phyloP scores from a whole-genome alignment of 2,888 invertebrate genomes.

The Pherbina coryleti region DNA sequence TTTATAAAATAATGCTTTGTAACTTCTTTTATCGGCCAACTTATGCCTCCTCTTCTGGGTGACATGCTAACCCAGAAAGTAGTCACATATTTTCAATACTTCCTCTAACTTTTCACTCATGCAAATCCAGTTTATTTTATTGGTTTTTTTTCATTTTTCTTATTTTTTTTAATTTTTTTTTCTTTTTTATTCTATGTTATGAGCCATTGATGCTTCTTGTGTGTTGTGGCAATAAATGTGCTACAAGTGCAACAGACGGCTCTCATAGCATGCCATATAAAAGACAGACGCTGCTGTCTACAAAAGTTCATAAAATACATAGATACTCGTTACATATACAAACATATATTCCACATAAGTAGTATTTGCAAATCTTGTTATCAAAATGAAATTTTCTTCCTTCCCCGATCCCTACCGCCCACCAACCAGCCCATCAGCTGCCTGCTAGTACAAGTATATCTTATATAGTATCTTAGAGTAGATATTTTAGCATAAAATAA shows the following conservation, averaged over 20 bases:
- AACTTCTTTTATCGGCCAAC: not conserved
- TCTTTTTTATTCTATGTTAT: not conserved
- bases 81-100: not conserved
- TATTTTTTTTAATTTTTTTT: not conserved
- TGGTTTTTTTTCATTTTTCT: not conserved
- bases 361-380: slow-evolving; percentile 45
- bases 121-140: slow-evolving; percentile 10
- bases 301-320: slow-evolving; percentile 11
- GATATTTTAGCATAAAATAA: slow-evolving; percentile 22
- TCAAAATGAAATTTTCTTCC: slow-evolving; percentile 46
- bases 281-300: not conserved
- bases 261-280: not conserved
- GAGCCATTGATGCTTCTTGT: not conserved
- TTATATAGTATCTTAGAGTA: not conserved
- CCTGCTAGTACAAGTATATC: not conserved
- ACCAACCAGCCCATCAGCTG: too few species aligned
- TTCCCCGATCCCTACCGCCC: not conserved
- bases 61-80: not conserved
- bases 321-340: not conserved
- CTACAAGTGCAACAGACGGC: slow-evolving; percentile 7
- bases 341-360: slow-evolving; percentile 38
- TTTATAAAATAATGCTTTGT: not conserved
- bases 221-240: slow-evolving; percentile 8
- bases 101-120: not conserved
- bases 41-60: not conserved